These are phyloP conservation scores for Acropora tenuis DNA, from an alignment of 64 coral and sea anemone genomes.

Conservation along the genomic window DNA sequence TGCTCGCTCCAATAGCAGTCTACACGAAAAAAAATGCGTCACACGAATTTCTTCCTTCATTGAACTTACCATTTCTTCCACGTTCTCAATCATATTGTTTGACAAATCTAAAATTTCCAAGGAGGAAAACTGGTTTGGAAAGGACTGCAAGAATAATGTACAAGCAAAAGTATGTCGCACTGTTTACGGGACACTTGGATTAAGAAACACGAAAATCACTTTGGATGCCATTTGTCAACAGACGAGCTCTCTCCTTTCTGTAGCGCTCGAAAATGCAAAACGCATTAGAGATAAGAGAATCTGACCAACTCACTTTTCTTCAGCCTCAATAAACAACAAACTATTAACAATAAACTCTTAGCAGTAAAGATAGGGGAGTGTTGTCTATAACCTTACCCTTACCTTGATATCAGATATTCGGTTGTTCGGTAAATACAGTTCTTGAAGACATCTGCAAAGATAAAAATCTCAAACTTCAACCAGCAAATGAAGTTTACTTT, in stretches of 20 bases:
- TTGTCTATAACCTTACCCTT: background rate
- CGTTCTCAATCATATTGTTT: constrained; percentile 30
- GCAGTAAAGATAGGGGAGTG: background rate
- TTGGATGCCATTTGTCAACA: no score
- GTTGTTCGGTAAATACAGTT: constrained; percentile 62
- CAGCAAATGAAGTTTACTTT: background rate
- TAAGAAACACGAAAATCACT: no score
- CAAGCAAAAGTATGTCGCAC: background rate
- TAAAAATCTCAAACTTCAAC: background rate
- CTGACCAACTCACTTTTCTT: no score
- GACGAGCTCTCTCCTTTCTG: no score
- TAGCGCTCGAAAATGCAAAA: no score
- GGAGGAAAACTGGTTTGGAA: constrained; percentile 50
- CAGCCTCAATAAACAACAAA: no score
- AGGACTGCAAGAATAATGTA: background rate
- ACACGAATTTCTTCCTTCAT: background rate
- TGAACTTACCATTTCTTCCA: constrained; percentile 54
- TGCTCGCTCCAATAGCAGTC: no score
- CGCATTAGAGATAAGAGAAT: no score
- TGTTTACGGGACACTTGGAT: no score
- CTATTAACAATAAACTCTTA: background rate
- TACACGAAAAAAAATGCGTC: background rate
- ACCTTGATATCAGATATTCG: constrained; percentile 53
- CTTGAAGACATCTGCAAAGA: constrained; percentile 45
- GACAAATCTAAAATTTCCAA: constrained; percentile 61